Percentiles rank a stretch among this genome's conserved stretches.
Evolutionary conservation across 2,113 vertebrate genomes (phyloP).

Genomic region (Podarcis raffonei): DNA sequence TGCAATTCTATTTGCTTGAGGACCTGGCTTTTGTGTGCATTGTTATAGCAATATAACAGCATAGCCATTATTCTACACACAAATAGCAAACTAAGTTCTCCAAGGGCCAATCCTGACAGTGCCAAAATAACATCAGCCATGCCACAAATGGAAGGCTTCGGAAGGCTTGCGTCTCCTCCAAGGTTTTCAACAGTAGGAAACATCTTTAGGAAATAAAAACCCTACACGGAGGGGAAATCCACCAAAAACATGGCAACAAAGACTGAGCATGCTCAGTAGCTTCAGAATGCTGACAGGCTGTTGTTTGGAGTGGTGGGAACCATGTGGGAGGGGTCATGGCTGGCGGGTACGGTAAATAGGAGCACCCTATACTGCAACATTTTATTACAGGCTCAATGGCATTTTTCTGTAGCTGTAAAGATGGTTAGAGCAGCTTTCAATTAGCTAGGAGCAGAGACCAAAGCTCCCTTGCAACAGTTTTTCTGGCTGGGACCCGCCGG

Average conservation of each 20-base stretch:
- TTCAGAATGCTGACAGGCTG: neutral
- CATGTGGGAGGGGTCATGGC: neutral
- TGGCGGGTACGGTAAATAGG: neutral
- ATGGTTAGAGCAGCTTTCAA: neutral
- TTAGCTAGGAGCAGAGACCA: neutral
- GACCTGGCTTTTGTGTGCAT: neutral
- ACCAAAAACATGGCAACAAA: neutral
- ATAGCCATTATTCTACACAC: neutral
- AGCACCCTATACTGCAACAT: neutral
- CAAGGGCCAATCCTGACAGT: neutral
- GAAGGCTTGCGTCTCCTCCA: neutral
- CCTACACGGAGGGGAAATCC: neutral
- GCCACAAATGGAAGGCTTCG: neutral
- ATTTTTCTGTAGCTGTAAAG: neutral
- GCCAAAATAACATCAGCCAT: neutral
- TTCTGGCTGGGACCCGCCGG: no score
- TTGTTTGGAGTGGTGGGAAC: neutral
- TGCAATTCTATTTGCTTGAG: neutral
- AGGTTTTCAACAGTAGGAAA: neutral
- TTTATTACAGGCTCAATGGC: neutral
- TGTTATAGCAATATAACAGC: neutral
- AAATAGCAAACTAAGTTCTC: neutral
- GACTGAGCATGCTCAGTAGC: neutral
- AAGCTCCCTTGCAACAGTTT: neutral
- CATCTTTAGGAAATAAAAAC: neutral